Base-by-base conservation (phyloP, 2,113 vertebrate species). In the Butorides virescens region DNA sequence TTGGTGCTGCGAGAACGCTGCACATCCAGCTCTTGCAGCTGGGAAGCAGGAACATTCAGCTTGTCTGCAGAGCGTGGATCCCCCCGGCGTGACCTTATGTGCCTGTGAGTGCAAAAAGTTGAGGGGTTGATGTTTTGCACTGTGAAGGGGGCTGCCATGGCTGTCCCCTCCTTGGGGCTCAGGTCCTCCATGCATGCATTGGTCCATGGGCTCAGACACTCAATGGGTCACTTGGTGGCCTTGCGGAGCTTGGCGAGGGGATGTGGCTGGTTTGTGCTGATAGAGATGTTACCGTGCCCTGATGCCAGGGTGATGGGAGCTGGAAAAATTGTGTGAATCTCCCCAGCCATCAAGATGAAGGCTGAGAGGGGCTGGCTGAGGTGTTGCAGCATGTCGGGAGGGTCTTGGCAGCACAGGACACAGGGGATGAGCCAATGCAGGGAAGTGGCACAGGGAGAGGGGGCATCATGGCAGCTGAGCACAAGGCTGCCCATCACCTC, bases 41-140 rank as follows among this genome's bases (percentile, higher is more conserved):
- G 72, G 36, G 14, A 59, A 62, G 11, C 3, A 7, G 37, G n/a
- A 75, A 21, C 1, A 1, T 17, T 30, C 32, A 8, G 27, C 39
- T 65, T 14, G 4, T 37, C 20, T 52, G 27, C 29, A 34, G 36
- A 21, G 13, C 0, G 0, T 23, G 47, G 12, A 36, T 61, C 14
- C 2, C 12, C 50, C 20, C 0, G 1, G 26, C 0, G 0, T 1
- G 1, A 62, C 47, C 29, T 47, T 36, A 39, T 2, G 0, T 53
- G 44, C 26, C 27, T n/a, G 34, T 0, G 2, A 39, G 67, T 15
- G 15, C 25, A 36, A 56, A 27, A 59, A 23, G 11, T 13, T 71
- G 56, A 84, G 32, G n/a, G 10, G 37, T 49, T 63, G 44, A 44
- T 47, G 15, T 37, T 70, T 75, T 0, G 1, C 29, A 2, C 46